phyloP scores from a whole-genome alignment of 2,888 invertebrate genomes.

The Scaptomyza flava region DNA sequence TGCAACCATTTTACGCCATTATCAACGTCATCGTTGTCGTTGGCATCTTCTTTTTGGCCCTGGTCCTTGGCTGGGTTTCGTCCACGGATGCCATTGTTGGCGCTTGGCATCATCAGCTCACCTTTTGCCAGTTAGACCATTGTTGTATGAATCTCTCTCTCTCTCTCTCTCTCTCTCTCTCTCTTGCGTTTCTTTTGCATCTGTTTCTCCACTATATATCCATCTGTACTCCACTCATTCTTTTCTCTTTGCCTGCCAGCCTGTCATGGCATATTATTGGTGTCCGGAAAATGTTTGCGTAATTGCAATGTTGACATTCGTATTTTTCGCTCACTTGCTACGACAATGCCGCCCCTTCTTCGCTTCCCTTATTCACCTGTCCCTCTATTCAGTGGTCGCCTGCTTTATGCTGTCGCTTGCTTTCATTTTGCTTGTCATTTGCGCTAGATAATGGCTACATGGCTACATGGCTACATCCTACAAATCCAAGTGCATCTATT shows the following conservation, averaged over 20 bases:
- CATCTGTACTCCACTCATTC: conserved; percentile 7
- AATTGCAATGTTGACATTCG: conserved; percentile 83
- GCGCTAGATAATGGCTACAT: conserved; percentile 29
- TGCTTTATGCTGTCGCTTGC: conserved; percentile 18
- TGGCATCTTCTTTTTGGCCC: conserved; percentile 61
- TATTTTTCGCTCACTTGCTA: conserved; percentile 63
- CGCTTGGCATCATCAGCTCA: conserved; percentile 63
- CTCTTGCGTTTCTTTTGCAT: conserved; percentile 5
- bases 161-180: conserved; percentile 7
- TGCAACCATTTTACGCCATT: conserved; percentile 73
- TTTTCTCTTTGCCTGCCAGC: conserved; percentile 26
- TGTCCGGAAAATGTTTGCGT: conserved; percentile 82
- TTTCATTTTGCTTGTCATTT: conserved; percentile 61
- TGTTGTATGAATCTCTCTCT: conserved; percentile 48
- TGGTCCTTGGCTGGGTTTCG: conserved; percentile 19
- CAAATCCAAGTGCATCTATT: conserved; percentile 71
- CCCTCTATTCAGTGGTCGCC: neutral
- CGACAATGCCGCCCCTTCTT: neutral
- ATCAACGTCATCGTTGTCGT: conserved; percentile 71
- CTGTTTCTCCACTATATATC: conserved; percentile 13
- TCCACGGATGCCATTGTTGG: conserved; percentile 56
- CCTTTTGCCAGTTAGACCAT: conserved; percentile 65
- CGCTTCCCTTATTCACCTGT: neutral
- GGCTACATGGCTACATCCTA: conserved; percentile 30
- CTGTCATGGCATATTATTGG: conserved; percentile 81